A percentile compares a stretch with the other conserved stretches of the same genome.
These are phyloP conservation scores for Enoplosus armatus DNA, from an alignment of 2,797 vertebrate genomes.

Conservation along the genomic window DNA sequence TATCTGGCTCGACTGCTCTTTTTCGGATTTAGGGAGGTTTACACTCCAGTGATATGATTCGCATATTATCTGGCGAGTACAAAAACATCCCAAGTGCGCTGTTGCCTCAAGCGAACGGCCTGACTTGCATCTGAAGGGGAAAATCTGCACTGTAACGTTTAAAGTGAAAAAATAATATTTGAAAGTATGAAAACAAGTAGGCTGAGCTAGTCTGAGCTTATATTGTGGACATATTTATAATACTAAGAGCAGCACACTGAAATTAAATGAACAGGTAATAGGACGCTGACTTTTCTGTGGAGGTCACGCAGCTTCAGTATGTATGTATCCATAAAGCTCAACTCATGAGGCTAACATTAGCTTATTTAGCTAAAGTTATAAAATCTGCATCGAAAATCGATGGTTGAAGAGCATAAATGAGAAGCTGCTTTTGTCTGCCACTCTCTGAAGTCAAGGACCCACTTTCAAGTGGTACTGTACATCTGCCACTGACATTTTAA, in stretches of 20 bases:
- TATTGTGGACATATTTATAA: not conserved
- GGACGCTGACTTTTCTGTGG: too few species aligned
- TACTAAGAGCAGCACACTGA: not conserved
- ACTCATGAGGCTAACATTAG: too few species aligned
- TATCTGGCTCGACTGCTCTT: too few species aligned
- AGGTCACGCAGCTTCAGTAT: too few species aligned
- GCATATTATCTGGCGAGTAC: conserved; percentile 56
- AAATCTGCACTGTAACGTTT: conserved; percentile 59
- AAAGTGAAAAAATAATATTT: not conserved
- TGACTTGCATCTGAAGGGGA: conserved; percentile 60
- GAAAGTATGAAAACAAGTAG: not conserved
- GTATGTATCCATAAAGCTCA: too few species aligned
- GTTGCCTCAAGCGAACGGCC: conserved; percentile 64
- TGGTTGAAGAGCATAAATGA: not conserved
- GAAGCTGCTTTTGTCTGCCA: not conserved
- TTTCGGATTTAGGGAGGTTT: too few species aligned
- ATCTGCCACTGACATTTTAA: not conserved
- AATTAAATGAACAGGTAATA: too few species aligned
- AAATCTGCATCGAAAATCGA: too few species aligned
- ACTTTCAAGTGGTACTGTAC: not conserved
- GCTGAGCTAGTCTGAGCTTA: not conserved
- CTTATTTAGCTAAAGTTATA: too few species aligned
- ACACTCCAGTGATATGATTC: too few species aligned
- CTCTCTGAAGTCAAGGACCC: not conserved
- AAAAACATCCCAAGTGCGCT: conserved; percentile 65